A percentile compares a stretch with the other conserved stretches of the same genome.
Conservation (phyloP, 2,113 vertebrate species). For the Xiphophorus hellerii region DNA sequence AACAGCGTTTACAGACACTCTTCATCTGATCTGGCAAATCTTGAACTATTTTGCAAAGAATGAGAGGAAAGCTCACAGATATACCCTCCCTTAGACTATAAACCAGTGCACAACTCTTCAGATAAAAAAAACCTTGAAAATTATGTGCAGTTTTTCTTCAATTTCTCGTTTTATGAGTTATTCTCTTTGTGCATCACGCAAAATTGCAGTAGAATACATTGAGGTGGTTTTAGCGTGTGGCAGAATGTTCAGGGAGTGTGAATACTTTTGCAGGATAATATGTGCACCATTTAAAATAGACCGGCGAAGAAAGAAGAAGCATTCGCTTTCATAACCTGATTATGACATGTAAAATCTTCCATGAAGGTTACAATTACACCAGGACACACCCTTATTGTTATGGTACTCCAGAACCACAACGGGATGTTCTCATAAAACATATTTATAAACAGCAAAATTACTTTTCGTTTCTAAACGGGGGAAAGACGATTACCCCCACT, state of each 20-base stretch:
- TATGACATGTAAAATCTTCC: not conserved
- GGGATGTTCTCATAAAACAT: constrained; percentile 49
- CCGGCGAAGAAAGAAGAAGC: not conserved
- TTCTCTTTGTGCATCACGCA: not conserved
- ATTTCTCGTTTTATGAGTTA: not conserved
- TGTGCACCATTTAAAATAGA: not conserved
- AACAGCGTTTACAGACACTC: too few relatives aligned
- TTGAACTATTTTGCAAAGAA: too few relatives aligned
- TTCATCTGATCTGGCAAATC: too few relatives aligned
- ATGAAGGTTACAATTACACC: not conserved
- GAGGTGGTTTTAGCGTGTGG: not conserved
- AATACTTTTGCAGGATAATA: not conserved
- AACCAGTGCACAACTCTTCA: too few relatives aligned
- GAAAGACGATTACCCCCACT: constrained; percentile 52
- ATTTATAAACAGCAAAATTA: constrained; percentile 51
- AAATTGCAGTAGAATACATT: not conserved
- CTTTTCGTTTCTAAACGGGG: constrained; percentile 50
- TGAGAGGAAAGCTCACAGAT: too few relatives aligned
- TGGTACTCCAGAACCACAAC: not conserved
- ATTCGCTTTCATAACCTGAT: not conserved
- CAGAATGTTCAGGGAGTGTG: not conserved
- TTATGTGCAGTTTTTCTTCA: not conserved
- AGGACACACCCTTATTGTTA: constrained; percentile 39
- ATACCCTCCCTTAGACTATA: too few relatives aligned
- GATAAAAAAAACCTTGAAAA: not conserved